Conservation (phyloP, 2,888 invertebrate species). For the Microctonus hyperodae region DNA sequence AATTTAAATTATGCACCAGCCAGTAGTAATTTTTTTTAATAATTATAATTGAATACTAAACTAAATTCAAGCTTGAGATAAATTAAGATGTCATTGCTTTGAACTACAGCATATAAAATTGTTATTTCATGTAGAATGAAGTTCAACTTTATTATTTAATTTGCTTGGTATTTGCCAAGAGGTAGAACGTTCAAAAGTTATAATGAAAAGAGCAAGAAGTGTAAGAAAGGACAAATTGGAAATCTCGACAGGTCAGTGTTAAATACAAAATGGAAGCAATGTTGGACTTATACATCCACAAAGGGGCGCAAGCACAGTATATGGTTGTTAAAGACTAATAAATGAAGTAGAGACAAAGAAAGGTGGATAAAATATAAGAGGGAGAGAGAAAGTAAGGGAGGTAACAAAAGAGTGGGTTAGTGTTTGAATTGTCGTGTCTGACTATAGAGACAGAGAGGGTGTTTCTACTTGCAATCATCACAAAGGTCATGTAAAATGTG, state of each 20-base stretch:
- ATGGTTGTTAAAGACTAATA: neutral
- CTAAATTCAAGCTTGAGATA: neutral
- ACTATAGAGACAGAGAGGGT: conserved; percentile 1
- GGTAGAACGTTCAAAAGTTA: neutral
- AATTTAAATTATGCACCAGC: too few species aligned
- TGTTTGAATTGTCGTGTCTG: conserved; percentile 34
- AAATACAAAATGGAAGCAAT: neutral
- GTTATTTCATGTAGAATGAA: too few species aligned
- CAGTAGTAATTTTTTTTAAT: too few species aligned
- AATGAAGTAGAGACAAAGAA: neutral
- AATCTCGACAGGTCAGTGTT: neutral
- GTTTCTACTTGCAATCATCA: conserved; percentile 29
- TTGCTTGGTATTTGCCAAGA: neutral
- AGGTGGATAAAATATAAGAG: conserved; percentile 8
- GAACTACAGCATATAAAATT: too few species aligned
- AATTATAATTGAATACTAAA: too few species aligned
- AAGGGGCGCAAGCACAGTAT: neutral
- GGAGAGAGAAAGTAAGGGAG: conserved; percentile 1
- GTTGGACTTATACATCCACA: neutral
- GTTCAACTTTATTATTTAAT: neutral
- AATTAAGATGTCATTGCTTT: neutral
- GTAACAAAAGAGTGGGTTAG: conserved; percentile 6
- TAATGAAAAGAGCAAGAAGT: neutral
- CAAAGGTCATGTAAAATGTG: conserved; percentile 30
- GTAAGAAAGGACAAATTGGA: neutral